phyloP scores from a whole-genome alignment of 2,888 invertebrate species.

The Phymatocera aterrima region DNA sequence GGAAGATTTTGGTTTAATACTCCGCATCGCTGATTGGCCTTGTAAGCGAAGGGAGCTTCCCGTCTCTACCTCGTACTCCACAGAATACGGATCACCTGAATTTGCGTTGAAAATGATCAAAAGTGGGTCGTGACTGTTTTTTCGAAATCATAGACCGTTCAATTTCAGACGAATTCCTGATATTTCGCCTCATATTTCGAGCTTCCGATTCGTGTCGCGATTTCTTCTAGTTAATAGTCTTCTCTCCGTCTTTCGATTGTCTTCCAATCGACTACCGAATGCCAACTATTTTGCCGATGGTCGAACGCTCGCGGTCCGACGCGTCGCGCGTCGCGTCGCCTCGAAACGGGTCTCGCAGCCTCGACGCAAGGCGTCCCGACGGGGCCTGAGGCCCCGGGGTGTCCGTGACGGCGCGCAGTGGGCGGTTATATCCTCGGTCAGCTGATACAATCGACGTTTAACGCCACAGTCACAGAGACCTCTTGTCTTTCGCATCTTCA shows the following conservation, averaged over 20 bases:
- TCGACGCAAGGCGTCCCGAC: slow-evolving; percentile 29
- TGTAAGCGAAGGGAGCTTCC: background rate
- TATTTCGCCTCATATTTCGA: too few relatives aligned
- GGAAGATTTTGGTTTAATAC: too few relatives aligned
- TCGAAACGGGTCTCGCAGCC: slow-evolving; percentile 11
- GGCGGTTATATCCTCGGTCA: slow-evolving; percentile 34
- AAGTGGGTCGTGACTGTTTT: background rate
- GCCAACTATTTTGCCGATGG: background rate
- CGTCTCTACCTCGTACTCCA: background rate
- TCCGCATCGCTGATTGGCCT: too few relatives aligned
- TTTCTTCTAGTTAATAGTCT: too few relatives aligned
- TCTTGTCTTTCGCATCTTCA: background rate
- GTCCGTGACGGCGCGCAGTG: slow-evolving; percentile 39
- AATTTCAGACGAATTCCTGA: too few relatives aligned
- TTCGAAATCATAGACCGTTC: background rate
- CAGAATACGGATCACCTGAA: too few relatives aligned
- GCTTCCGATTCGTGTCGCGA: too few relatives aligned
- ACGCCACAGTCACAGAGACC: slow-evolving; percentile 35
- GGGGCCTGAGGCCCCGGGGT: slow-evolving; percentile 27
- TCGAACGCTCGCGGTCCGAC: background rate
- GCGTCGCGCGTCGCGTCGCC: slow-evolving; percentile 22
- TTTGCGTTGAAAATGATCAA: too few relatives aligned
- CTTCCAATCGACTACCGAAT: slow-evolving; percentile 1
- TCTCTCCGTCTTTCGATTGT: background rate
- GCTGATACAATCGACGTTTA: slow-evolving; percentile 40